Conservation (phyloP, 2,797 vertebrate genomes). For the Hydrocynus forskahlii region DNA sequence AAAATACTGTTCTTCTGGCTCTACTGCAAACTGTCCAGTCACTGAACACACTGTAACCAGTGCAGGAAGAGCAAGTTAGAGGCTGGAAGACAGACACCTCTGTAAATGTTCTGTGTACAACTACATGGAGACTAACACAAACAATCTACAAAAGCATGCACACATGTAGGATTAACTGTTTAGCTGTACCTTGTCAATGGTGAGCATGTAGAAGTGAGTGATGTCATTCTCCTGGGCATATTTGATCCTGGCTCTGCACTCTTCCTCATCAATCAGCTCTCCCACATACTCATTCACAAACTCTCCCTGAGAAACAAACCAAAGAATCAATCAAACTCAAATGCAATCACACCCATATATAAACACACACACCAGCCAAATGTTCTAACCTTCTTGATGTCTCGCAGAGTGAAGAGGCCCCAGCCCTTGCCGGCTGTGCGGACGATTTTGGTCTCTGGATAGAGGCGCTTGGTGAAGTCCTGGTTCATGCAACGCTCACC, state of each 20-base stretch:
- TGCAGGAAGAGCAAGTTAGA: slow-evolving; percentile 65
- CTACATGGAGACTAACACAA: too few relatives aligned
- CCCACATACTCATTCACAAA: slow-evolving; percentile 99
- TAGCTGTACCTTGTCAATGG: slow-evolving; percentile 90
- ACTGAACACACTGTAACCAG: slow-evolving; percentile 59
- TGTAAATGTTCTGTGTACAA: too few relatives aligned
- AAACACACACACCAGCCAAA: neutral
- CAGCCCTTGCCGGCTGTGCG: slow-evolving; percentile 95
- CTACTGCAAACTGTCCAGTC: slow-evolving; percentile 60
- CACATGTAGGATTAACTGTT: too few relatives aligned
- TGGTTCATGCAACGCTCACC: slow-evolving; percentile 93
- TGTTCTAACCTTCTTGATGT: slow-evolving; percentile 90
- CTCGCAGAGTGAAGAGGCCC: slow-evolving; percentile 90
- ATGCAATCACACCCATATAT: neutral
- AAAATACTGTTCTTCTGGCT: slow-evolving; percentile 82
- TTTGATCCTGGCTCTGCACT: slow-evolving; percentile 92
- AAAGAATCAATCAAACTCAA: slow-evolving; percentile 1
- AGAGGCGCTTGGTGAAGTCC: slow-evolving; percentile 94
- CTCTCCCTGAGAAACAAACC: slow-evolving; percentile 82
- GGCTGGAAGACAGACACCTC: too few relatives aligned
- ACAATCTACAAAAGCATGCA: too few relatives aligned
- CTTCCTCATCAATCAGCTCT: slow-evolving; percentile 96
- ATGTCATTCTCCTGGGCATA: slow-evolving; percentile 95
- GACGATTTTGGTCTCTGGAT: slow-evolving; percentile 96
- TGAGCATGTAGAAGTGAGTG: slow-evolving; percentile 98